Conservation (phyloP, 2,113 vertebrate species). For the Cottus gobio region DNA sequence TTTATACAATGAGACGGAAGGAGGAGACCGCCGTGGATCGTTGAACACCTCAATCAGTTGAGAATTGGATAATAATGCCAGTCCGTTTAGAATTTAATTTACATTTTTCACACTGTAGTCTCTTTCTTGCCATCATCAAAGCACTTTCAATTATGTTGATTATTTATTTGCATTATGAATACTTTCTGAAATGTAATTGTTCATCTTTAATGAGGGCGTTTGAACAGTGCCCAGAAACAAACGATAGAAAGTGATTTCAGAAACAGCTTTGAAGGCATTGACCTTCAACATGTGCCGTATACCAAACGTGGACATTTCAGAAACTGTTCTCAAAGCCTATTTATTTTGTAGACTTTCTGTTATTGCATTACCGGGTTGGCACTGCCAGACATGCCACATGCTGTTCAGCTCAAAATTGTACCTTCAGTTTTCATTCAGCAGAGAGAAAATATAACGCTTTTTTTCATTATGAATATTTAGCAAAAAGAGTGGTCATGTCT, state of each 20-base stretch:
- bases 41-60: conserved; percentile 18
- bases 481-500: conserved; percentile 42
- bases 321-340: conserved; percentile 68
- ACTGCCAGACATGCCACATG: conserved; percentile 40
- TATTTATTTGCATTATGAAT: conserved; percentile 43
- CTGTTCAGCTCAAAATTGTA: conserved; percentile 26
- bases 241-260: not conserved
- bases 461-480: not conserved
- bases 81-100: conserved; percentile 56
- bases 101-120: conserved; percentile 42
- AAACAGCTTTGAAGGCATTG: not conserved
- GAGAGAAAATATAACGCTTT: conserved; percentile 6
- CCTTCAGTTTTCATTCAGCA: conserved; percentile 1
- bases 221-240: not conserved
- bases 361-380: conserved; percentile 66
- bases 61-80: conserved; percentile 22
- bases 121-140: conserved; percentile 51
- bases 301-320: conserved; percentile 72
- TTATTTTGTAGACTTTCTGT: conserved; percentile 55
- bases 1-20: conserved; percentile 26
- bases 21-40: conserved; percentile 16
- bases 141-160: conserved; percentile 31
- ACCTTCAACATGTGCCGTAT: not conserved
- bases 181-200: conserved; percentile 75
- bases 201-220: not conserved